Base-by-base conservation (phyloP, 2,888 invertebrate genomes). In the Microdon myrmicae region DNA sequence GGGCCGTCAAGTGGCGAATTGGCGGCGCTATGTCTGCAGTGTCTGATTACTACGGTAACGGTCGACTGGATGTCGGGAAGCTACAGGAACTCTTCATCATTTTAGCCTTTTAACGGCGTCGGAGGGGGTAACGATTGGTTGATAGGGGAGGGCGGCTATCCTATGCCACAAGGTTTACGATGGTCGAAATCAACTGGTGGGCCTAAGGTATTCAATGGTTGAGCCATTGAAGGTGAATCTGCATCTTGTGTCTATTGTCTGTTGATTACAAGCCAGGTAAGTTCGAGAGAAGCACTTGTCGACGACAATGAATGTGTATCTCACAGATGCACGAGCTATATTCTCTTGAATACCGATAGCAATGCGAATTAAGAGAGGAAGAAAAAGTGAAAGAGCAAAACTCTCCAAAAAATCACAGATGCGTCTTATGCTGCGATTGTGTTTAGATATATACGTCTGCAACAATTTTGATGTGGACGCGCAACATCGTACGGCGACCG, bases 21-120 rank as follows among this genome's bases (percentile, higher is more conserved):
- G 64, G 64, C 64, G 64, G 58, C 64, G 58, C 58, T 64, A 29
- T 59, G 64, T 64, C 64, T 64, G 20, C 53, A 58, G 64, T 64
- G 64, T 64, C 64, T 51, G 58, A 47, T 64, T 64, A 64, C 64
- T 32, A 32, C 35, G 22, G 22, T 45, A 39, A 25, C 31, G 22
- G 8, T 22, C 22, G 35, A 49, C 23, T 31, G 35, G 35, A 23
- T 13, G 45, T 51, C 37, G 35, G 44, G 28, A 25, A 48, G 20
- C 28, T 25, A n/a, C 3, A 43, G 22, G 9, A 22, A 23, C 10
- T 56, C n/a, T 49, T 31, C 43, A 39, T 49, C 25, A 44, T 14
- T 17, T 28, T 16, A 9, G 5, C 12, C 26, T 39, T 23, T 12
- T 29, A 25, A 10, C 17, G 25, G 23, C 23, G 12, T 25, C 25